Conservation (phyloP, 1,140 invertebrate species). For the Anastrepha obliqua region DNA sequence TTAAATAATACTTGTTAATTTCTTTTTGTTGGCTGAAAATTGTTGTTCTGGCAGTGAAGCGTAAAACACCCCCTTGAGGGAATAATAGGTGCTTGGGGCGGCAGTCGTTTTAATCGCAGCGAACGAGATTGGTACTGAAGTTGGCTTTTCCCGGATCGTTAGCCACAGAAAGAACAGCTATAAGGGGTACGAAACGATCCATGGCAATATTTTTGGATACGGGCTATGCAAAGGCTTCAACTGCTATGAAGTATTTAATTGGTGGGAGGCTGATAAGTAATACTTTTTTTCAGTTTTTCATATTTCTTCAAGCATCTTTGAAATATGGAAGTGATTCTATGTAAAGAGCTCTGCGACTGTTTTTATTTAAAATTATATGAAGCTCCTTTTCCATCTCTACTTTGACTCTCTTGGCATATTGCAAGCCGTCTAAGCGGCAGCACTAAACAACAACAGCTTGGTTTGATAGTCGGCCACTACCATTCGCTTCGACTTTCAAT, state of each 20-base stretch:
- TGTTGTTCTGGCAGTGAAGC: background rate
- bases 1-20: conserved; percentile 16
- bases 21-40: background rate
- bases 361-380: too few relatives aligned
- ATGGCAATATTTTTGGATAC: background rate
- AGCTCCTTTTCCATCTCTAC: too few relatives aligned
- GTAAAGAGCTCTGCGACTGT: too few relatives aligned
- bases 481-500: too few relatives aligned
- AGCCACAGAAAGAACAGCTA: background rate
- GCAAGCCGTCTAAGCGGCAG: too few relatives aligned
- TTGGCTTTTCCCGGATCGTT: background rate
- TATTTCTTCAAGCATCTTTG: too few relatives aligned
- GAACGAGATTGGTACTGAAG: background rate
- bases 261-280: background rate
- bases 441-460: too few relatives aligned
- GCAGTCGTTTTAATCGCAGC: background rate
- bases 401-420: too few relatives aligned
- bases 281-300: too few relatives aligned
- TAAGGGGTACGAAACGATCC: background rate
- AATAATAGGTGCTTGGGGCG: background rate
- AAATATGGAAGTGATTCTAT: too few relatives aligned
- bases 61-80: background rate
- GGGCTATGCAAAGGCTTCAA: background rate
- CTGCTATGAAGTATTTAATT: background rate
- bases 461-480: too few relatives aligned